A percentile compares a stretch with the other conserved stretches of the same genome.
phyloP scores from a whole-genome alignment of 92 coral and sea anemone species.

The Palythoa caribaeorum region DNA sequence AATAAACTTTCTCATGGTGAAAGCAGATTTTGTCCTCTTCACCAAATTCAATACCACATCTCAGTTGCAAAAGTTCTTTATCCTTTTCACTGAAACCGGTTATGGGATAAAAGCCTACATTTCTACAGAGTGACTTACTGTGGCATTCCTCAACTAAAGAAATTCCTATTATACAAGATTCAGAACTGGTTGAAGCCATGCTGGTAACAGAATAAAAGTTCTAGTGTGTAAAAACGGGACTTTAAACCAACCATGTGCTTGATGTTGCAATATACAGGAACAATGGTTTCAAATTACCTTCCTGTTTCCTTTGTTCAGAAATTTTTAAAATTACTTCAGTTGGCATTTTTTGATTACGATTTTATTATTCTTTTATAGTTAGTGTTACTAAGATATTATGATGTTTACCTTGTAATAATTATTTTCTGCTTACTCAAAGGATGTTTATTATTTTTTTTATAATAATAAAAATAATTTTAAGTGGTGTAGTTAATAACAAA shows the following conservation, averaged over 20 bases:
- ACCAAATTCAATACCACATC: constrained; percentile 33
- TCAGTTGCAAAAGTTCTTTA: constrained; percentile 22
- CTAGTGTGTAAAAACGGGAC: constrained; percentile 1
- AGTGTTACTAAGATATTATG: background rate
- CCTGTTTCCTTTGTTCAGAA: background rate
- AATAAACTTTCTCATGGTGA: constrained; percentile 35
- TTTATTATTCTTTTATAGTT: background rate
- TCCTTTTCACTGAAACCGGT: constrained; percentile 8
- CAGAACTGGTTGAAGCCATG: constrained; percentile 29
- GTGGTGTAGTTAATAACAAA: background rate
- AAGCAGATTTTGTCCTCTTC: constrained; percentile 26
- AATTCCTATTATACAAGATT: constrained; percentile 36
- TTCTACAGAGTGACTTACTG: constrained; percentile 38
- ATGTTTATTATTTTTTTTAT: background rate
- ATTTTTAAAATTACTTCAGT: background rate
- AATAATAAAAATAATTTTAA: too few species aligned
- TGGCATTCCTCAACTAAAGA: constrained; percentile 29
- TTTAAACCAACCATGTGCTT: constrained; percentile 43
- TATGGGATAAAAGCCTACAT: constrained; percentile 32
- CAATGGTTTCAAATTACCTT: constrained; percentile 32
- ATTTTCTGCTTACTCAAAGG: background rate
- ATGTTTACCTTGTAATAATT: constrained; percentile 16
- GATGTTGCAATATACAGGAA: constrained; percentile 41
- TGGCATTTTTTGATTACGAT: background rate
- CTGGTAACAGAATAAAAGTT: constrained; percentile 1